Evolutionary conservation across 2,888 invertebrate species (phyloP).

Genomic region (Thymelicus acteon): DNA sequence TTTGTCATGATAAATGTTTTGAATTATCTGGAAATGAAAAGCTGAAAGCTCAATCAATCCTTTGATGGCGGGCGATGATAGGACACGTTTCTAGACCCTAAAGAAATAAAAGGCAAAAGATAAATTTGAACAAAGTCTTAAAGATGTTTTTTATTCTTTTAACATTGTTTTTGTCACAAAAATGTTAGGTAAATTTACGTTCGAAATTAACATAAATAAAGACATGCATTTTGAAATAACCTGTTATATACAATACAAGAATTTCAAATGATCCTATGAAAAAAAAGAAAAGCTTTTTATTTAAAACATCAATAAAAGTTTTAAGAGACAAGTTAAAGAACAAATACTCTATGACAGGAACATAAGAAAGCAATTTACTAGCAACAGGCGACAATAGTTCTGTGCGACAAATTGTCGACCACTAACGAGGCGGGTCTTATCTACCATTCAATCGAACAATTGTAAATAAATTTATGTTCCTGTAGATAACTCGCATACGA

Average conservation of each 20-base stretch:
- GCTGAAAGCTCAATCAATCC: conserved; percentile 40
- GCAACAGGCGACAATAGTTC: conserved; percentile 45
- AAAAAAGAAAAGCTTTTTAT: neutral
- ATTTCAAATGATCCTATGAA: neutral
- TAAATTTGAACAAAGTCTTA: neutral
- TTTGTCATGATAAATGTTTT: neutral
- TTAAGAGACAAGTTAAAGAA: conserved; percentile 23
- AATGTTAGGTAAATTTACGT: no score
- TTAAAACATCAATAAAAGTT: neutral
- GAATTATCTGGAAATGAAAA: conserved; percentile 18
- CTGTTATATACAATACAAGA: neutral
- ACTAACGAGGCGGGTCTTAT: conserved; percentile 49
- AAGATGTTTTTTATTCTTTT: no score
- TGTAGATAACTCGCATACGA: conserved; percentile 45
- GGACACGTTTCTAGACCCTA: conserved; percentile 45
- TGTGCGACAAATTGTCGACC: conserved; percentile 50
- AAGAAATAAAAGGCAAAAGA: neutral
- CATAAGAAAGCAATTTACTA: conserved; percentile 48
- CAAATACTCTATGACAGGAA: conserved; percentile 28
- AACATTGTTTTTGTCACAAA: no score
- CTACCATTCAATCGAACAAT: conserved; percentile 48
- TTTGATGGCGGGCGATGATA: conserved; percentile 52
- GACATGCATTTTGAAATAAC: no score
- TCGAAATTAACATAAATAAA: no score
- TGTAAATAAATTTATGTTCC: conserved; percentile 52